A percentile compares a stretch with the other conserved stretches of the same genome.
These are phyloP conservation scores for Lamellibrachia luymesi DNA, from an alignment of 1,140 invertebrate species.

Conservation along the genomic window DNA sequence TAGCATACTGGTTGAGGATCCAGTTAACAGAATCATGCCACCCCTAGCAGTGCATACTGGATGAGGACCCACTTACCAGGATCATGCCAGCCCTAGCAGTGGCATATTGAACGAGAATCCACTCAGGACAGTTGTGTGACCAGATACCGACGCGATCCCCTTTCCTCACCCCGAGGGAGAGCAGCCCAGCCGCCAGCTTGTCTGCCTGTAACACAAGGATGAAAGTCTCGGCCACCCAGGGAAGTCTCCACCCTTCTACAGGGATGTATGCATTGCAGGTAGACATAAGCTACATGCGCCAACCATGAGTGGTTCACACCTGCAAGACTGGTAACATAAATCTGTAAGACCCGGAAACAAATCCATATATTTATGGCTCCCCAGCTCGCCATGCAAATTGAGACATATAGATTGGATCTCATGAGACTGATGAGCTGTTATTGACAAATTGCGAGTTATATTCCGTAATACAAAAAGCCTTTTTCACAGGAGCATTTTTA, in stretches of 20 bases:
- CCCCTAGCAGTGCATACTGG: slow-evolving; percentile 69
- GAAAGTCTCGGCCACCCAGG: slow-evolving; percentile 21
- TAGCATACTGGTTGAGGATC: too few species aligned
- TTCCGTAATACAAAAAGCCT: too few species aligned
- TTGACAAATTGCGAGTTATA: too few species aligned
- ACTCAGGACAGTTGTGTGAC: slow-evolving; percentile 82
- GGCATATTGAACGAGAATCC: slow-evolving; percentile 76
- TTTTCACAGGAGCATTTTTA: too few species aligned
- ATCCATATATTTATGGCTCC: too few species aligned
- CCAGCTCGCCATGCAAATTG: too few species aligned
- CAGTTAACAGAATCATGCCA: slow-evolving; percentile 62
- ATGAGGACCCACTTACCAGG: slow-evolving; percentile 61
- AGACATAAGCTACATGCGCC: too few species aligned
- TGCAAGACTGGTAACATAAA: too few species aligned
- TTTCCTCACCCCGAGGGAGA: slow-evolving; percentile 71
- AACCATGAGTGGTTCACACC: too few species aligned
- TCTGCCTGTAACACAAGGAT: slow-evolving; percentile 63
- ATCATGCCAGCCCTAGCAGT: slow-evolving; percentile 79
- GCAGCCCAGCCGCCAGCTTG: slow-evolving; percentile 76
- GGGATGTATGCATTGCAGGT: not conserved
- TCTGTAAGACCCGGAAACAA: too few species aligned
- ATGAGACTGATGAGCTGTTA: too few species aligned
- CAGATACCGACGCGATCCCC: slow-evolving; percentile 87
- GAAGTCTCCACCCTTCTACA: not conserved
- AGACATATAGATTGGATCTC: too few species aligned